Evolutionary conservation across 2,888 invertebrate species (phyloP), one percentile per base, ranked within the genome.

Genomic region (Ochlodes sylvanus): DNA sequence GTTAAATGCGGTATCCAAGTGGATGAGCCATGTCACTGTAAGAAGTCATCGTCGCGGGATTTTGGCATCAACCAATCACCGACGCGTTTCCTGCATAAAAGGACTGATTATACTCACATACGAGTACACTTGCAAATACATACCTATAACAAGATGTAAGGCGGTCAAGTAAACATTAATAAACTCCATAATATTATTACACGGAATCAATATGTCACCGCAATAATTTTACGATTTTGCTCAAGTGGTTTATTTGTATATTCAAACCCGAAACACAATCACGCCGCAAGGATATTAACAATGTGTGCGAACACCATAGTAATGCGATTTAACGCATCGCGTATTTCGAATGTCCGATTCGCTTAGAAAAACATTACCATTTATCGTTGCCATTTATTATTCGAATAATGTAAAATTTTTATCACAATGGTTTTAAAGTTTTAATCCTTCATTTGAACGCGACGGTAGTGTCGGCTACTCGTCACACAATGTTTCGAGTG

Each of bases 231-330:
- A 19, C 19, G 21, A 55, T 44, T 34, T 47, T 47, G 50, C 27
- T 34, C n/a, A 41, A 60, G 42, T 61, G 34, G 12, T 54, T 55
- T 44, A 67, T 67, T 67, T 52, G 57, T 19, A 34, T 42, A 47
- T 68, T 62, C 17, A 56, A 62, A 38, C 34, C 44, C 32, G 38
- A 19, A 15, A 44, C 41, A 34, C 21, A 61, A 56, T 57, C 9
- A 70, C 56, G 70, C 70, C 64, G 44, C 61, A 70, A 71, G 63
- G 69, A 61, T 57, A 61, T 66, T 58, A 52, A 76, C 76, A 81
- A 79, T 75, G 69, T 70, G 72, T 69, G 74, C 74, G 76, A 80
- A 82, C 84, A 80, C 81, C 83, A 79, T 81, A 79, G 84, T 87
- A 88, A 88, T 86, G 75, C 83, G 86, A 87, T 67, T 67, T 54